These are phyloP conservation scores for Crocallis elinguaria DNA, from an alignment of 2,888 invertebrate genomes.

Conservation along the genomic window DNA sequence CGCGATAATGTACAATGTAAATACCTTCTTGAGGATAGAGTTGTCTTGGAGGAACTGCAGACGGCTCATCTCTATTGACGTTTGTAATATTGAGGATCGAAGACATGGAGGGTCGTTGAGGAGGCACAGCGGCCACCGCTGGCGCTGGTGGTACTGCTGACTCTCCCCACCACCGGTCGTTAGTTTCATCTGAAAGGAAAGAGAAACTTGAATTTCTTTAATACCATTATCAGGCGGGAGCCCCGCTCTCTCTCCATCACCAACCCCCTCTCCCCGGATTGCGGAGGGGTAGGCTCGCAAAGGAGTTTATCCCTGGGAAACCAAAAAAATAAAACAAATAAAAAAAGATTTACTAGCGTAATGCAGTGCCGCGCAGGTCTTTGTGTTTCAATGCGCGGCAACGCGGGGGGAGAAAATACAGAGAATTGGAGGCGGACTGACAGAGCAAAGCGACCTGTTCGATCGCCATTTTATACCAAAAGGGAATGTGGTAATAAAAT, in stretches of 20 bases:
- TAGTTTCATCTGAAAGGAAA: conserved; percentile 63
- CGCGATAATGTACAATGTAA: not conserved
- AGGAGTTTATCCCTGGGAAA: too few relatives aligned
- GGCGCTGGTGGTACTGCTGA: conserved; percentile 79
- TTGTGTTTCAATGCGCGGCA: too few relatives aligned
- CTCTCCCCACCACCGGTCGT: conserved; percentile 79
- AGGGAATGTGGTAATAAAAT: conserved; percentile 15
- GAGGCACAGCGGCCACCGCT: conserved; percentile 77
- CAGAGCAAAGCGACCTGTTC: too few relatives aligned
- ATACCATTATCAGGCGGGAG: too few relatives aligned
- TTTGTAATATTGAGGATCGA: conserved; percentile 64
- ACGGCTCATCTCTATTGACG: conserved; percentile 60
- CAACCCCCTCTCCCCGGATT: too few relatives aligned
- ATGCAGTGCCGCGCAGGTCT: too few relatives aligned
- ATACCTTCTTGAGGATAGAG: conserved; percentile 64
- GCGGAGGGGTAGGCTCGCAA: too few relatives aligned
- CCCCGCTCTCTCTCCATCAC: too few relatives aligned
- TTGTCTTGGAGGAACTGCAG: conserved; percentile 67
- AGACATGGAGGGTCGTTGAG: conserved; percentile 67
- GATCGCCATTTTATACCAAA: conserved; percentile 9
- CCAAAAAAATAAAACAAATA: too few relatives aligned
- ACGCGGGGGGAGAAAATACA: too few relatives aligned
- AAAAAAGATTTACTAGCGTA: too few relatives aligned
- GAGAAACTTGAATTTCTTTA: not conserved
- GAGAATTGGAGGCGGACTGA: too few relatives aligned